phyloP scores from a whole-genome alignment of 2,888 invertebrate genomes.

The Latrodectus hesperus region DNA sequence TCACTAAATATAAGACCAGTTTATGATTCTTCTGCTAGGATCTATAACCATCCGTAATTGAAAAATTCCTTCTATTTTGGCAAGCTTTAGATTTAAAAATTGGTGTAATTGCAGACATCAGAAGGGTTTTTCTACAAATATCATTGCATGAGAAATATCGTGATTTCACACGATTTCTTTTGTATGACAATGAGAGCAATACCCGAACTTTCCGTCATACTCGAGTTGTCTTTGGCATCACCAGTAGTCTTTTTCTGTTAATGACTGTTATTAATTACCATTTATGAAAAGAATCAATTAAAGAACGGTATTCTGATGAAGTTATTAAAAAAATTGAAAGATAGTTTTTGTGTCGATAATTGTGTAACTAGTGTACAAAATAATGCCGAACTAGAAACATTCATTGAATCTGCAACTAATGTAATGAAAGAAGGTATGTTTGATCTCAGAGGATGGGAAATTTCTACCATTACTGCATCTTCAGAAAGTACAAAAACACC shows the following conservation, averaged over 20 bases:
- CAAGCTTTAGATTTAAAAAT: too few relatives aligned
- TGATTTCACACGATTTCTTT: too few relatives aligned
- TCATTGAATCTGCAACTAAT: conserved; percentile 12
- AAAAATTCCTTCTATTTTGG: too few relatives aligned
- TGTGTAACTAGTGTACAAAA: conserved; percentile 15
- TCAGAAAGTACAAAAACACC: not conserved
- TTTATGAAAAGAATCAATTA: too few relatives aligned
- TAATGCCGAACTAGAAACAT: conserved; percentile 7
- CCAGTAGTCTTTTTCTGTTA: too few relatives aligned
- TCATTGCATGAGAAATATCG: too few relatives aligned
- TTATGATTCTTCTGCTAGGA: not conserved
- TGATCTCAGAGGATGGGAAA: conserved; percentile 27
- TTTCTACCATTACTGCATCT: not conserved
- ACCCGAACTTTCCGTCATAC: too few relatives aligned
- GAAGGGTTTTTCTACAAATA: too few relatives aligned
- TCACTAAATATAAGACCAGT: conserved; percentile 21
- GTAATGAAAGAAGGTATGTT: conserved; percentile 25
- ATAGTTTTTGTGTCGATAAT: not conserved
- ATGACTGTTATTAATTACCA: too few relatives aligned
- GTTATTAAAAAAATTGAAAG: not conserved
- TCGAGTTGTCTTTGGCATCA: too few relatives aligned
- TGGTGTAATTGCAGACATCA: too few relatives aligned
- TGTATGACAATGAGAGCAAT: not conserved
- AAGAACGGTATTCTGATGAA: too few relatives aligned
- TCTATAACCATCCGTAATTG: not conserved